Conservation (phyloP, 2,888 invertebrate species). For the Polyploca ridens region DNA sequence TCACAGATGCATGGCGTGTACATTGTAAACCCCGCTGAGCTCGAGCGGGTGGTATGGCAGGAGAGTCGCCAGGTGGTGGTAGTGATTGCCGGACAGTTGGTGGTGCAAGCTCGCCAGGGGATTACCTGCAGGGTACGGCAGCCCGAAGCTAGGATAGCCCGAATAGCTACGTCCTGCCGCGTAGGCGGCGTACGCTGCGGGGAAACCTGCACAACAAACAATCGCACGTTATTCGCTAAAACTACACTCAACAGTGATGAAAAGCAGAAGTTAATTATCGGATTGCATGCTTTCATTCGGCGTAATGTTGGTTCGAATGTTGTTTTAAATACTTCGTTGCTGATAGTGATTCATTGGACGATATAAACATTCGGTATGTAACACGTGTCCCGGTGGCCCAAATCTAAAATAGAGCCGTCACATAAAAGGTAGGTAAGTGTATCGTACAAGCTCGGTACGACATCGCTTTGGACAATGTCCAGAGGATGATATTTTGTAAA, state of each 20-base stretch:
- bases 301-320: slow-evolving; percentile 40
- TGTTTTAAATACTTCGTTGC: slow-evolving; percentile 44
- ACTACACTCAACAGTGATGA: slow-evolving; percentile 32
- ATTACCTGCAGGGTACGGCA: slow-evolving; percentile 99
- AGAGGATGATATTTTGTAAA: slow-evolving; percentile 74
- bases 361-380: slow-evolving; percentile 57
- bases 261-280: slow-evolving; percentile 58
- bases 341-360: slow-evolving; percentile 50
- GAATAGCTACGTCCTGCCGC: slow-evolving; percentile 98
- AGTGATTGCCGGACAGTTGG: slow-evolving; percentile 86
- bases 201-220: slow-evolving; percentile 91
- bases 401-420: slow-evolving; percentile 74
- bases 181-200: slow-evolving; percentile 98
- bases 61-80: slow-evolving; percentile 86
- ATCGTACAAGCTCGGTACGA: slow-evolving; percentile 63
- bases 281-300: slow-evolving; percentile 63
- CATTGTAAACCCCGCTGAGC: slow-evolving; percentile 87
- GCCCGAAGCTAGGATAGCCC: slow-evolving; percentile 99
- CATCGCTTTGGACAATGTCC: slow-evolving; percentile 79
- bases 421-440: slow-evolving; percentile 70
- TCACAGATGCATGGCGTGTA: slow-evolving; percentile 93
- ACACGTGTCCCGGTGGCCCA: slow-evolving; percentile 66
- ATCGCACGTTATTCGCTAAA: slow-evolving; percentile 41
- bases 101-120: slow-evolving; percentile 92
- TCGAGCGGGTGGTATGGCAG: slow-evolving; percentile 88